A percentile compares a stretch with the other conserved stretches of the same genome.
Conservation (phyloP, 1,140 invertebrate species). For the Caenorhabditis brenneri region DNA sequence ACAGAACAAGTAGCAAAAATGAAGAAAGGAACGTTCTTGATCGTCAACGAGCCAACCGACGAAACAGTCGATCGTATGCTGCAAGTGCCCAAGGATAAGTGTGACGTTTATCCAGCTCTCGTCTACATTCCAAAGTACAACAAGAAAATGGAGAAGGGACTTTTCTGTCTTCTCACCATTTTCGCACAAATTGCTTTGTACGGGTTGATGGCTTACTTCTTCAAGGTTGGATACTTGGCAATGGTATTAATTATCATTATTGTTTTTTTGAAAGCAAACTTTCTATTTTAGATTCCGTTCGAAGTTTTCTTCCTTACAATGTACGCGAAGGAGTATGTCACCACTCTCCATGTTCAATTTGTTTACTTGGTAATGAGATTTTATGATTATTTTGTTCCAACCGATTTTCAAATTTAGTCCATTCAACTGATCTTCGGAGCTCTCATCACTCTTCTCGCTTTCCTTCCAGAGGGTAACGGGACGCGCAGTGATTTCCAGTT, state of each 20-base stretch:
- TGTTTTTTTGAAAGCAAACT: background rate
- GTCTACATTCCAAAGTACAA: constrained; percentile 8
- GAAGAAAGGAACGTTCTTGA: background rate
- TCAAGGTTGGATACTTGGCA: background rate
- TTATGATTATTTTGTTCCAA: background rate
- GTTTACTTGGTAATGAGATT: background rate
- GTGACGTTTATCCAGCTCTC: background rate
- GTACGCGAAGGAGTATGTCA: background rate
- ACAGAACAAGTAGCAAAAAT: background rate
- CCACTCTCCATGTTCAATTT: background rate
- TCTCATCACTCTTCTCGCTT: background rate
- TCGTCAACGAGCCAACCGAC: constrained; percentile 1
- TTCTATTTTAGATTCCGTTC: background rate
- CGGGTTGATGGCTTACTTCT: background rate
- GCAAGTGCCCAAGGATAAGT: background rate
- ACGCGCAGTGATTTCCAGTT: background rate
- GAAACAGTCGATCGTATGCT: background rate
- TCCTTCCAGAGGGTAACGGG: background rate
- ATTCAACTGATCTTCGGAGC: background rate
- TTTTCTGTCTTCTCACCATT: background rate
- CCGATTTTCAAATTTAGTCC: background rate
- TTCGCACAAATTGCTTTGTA: background rate
- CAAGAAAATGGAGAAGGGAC: constrained; percentile 4
- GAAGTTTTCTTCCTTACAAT: background rate
- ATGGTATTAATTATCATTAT: background rate